Evolutionary conservation across 2,113 vertebrate species (phyloP).

Genomic region (Mesembrinibis cayennensis): DNA sequence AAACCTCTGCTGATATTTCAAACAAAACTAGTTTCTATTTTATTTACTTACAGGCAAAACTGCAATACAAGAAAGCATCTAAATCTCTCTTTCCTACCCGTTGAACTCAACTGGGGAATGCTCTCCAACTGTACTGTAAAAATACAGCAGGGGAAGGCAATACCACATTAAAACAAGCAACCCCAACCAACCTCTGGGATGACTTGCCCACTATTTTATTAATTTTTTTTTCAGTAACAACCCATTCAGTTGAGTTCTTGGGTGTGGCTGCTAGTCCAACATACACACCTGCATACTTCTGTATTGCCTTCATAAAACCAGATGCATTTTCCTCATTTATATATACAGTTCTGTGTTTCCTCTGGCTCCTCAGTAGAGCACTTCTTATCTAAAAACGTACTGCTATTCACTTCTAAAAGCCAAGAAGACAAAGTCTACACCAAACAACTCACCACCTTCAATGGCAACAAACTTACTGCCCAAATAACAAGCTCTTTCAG

Average conservation of each 20-base stretch:
- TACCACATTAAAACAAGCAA: neutral
- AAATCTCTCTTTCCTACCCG: neutral
- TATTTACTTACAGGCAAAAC: neutral
- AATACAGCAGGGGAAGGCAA: neutral
- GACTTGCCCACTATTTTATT: neutral
- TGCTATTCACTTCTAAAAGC: neutral
- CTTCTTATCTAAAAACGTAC: neutral
- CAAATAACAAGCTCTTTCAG: neutral
- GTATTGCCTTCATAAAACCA: neutral
- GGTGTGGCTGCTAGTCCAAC: neutral
- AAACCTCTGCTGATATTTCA: neutral
- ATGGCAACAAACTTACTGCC: neutral
- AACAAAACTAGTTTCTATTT: neutral
- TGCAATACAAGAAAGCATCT: neutral
- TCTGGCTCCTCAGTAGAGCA: neutral
- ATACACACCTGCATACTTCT: neutral
- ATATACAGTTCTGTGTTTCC: neutral
- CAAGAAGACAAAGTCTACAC: neutral
- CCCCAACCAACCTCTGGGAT: neutral
- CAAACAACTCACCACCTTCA: neutral
- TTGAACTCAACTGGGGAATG: neutral
- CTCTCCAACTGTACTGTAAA: neutral
- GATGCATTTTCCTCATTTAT: neutral
- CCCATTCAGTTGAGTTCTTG: neutral
- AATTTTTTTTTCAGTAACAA: neutral